Evolutionary conservation across 2,888 invertebrate species (phyloP).

Genomic region (Limenitis camilla): DNA sequence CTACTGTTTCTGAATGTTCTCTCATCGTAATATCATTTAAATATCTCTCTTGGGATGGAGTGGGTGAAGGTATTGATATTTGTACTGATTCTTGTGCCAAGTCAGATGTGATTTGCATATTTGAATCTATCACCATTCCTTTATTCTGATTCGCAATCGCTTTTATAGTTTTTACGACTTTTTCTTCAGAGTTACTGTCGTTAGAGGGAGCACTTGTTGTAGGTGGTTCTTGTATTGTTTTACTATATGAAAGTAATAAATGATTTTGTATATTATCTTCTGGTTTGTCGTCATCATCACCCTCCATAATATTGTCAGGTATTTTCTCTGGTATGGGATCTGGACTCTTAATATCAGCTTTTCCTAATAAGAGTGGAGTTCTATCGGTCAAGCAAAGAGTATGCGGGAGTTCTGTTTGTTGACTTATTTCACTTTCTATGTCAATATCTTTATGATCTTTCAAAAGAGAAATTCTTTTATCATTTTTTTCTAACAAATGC

Average conservation of each 20-base stretch:
- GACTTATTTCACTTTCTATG: constrained; percentile 67
- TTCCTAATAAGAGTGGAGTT: constrained; percentile 57
- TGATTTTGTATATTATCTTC: constrained; percentile 54
- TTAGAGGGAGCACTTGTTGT: constrained; percentile 33
- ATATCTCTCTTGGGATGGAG: constrained; percentile 78
- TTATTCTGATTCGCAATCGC: constrained; percentile 73
- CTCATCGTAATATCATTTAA: constrained; percentile 77
- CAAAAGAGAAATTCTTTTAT: constrained; percentile 38
- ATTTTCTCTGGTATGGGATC: constrained; percentile 70
- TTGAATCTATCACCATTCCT: constrained; percentile 72
- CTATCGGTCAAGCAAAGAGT: constrained; percentile 56
- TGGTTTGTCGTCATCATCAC: constrained; percentile 65
- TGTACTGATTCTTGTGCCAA: constrained; percentile 77
- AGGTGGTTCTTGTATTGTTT: constrained; percentile 40
- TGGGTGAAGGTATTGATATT: constrained; percentile 79
- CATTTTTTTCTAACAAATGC: constrained; percentile 37
- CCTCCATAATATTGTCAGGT: constrained; percentile 68
- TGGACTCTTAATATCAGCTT: constrained; percentile 67
- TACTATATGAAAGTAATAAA: constrained; percentile 51
- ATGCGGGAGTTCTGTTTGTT: constrained; percentile 67
- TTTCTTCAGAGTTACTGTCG: constrained; percentile 47
- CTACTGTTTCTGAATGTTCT: constrained; percentile 70
- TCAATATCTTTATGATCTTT: constrained; percentile 60
- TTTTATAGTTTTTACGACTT: constrained; percentile 69
- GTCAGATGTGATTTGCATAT: constrained; percentile 73